Conservation (phyloP, 2,888 invertebrate species). For the Hyppa rectilinea region DNA sequence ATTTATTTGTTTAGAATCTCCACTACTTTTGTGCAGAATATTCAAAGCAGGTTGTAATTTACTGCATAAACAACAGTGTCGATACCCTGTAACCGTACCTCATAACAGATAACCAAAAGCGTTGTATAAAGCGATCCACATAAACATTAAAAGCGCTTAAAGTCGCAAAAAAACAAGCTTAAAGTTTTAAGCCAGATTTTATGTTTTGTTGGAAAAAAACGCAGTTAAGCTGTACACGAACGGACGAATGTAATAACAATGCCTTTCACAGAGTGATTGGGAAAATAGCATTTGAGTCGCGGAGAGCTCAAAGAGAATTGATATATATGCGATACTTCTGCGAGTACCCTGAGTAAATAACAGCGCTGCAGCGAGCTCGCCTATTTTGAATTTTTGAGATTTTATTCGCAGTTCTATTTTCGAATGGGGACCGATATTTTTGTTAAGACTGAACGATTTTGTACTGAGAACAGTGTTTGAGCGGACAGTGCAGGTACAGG, state of each 20-base stretch:
- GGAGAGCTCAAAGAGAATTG: conserved; percentile 63
- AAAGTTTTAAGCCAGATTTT: conserved; percentile 18
- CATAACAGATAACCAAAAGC: conserved; percentile 27
- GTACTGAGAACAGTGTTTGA: conserved; percentile 7
- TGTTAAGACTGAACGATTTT: conserved; percentile 6
- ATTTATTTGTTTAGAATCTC: background rate
- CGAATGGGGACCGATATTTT: conserved; percentile 2
- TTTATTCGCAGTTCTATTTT: conserved; percentile 37
- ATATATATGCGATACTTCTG: conserved; percentile 57
- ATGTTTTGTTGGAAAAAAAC: conserved; percentile 30
- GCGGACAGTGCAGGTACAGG: background rate
- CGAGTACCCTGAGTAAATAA: conserved; percentile 37
- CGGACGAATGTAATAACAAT: conserved; percentile 57
- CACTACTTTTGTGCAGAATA: background rate
- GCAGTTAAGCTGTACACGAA: conserved; percentile 27
- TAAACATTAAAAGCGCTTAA: conserved; percentile 22
- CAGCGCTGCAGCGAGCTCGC: conserved; percentile 1
- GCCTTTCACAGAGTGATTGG: conserved; percentile 64
- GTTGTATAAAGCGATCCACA: conserved; percentile 4
- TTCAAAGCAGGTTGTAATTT: conserved; percentile 15
- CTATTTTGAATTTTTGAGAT: conserved; percentile 41
- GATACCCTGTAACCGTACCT: conserved; percentile 8
- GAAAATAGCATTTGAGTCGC: conserved; percentile 58
- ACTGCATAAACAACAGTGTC: conserved; percentile 9
- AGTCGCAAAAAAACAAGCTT: conserved; percentile 12